These are phyloP conservation scores for Caenorhabditis macrosperma DNA, from an alignment of 2,888 invertebrate genomes.

Conservation along the genomic window DNA sequence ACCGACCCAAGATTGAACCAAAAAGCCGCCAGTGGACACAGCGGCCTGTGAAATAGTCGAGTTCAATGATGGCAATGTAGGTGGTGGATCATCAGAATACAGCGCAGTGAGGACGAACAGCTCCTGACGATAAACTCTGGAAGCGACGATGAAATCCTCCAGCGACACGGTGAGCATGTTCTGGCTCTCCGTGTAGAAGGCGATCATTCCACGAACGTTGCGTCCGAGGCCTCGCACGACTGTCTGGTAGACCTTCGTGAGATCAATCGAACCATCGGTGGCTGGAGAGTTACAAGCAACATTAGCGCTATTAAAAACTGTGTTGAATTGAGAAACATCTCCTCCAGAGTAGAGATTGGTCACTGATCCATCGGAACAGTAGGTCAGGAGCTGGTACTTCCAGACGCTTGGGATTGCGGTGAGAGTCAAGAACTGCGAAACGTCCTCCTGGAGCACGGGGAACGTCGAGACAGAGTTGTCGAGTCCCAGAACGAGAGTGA, in stretches of 20 bases:
- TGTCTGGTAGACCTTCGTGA: slow-evolving; percentile 24
- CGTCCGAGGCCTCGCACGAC: slow-evolving; percentile 43
- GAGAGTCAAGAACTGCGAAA: background rate
- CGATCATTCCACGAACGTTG: slow-evolving; percentile 43
- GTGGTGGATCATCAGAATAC: background rate
- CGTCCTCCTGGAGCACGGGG: background rate
- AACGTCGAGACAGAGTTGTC: background rate
- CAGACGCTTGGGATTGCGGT: slow-evolving; percentile 15
- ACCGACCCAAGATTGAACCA: too few relatives aligned
- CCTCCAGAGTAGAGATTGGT: slow-evolving; percentile 44
- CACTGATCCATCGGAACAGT: slow-evolving; percentile 41
- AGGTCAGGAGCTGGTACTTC: slow-evolving; percentile 47
- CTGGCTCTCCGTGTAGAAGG: slow-evolving; percentile 19
- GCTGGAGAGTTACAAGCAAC: background rate
- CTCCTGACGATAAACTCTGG: slow-evolving; percentile 36
- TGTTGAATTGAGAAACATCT: background rate
- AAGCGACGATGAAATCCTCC: slow-evolving; percentile 15
- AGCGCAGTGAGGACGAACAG: slow-evolving; percentile 10
- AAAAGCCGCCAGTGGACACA: slow-evolving; percentile 45
- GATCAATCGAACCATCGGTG: slow-evolving; percentile 5
- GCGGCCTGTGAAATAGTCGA: slow-evolving; percentile 17
- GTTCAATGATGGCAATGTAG: background rate
- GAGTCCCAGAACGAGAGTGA: slow-evolving; percentile 30
- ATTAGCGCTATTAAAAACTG: background rate
- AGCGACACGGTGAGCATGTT: slow-evolving; percentile 25